Evolutionary conservation across 2,888 invertebrate genomes (phyloP).

Genomic region (Neocrepidodera transversa): DNA sequence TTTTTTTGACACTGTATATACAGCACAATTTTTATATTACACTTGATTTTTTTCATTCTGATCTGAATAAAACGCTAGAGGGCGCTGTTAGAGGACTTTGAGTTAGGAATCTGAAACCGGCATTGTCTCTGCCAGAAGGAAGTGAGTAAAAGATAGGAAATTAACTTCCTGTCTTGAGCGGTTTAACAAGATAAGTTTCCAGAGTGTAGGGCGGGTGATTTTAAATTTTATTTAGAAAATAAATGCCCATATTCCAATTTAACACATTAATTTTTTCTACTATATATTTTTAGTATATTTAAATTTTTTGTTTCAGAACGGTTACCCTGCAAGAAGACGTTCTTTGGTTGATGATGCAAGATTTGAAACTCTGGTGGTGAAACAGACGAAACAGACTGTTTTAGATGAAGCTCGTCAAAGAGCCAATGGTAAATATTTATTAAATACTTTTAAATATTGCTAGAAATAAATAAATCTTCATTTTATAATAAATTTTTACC

Average conservation of each 20-base stretch:
- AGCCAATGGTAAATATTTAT: conserved; percentile 79
- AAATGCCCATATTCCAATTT: too few relatives aligned
- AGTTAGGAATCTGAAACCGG: too few relatives aligned
- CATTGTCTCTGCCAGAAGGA: conserved; percentile 54
- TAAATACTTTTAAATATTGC: conserved; percentile 5
- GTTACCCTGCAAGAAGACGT: conserved; percentile 92
- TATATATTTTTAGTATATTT: background rate
- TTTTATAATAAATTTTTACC: too few relatives aligned
- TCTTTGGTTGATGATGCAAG: conserved; percentile 97
- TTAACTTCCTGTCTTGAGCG: conserved; percentile 42
- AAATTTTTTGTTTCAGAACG: conserved; percentile 76
- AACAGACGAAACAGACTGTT: conserved; percentile 92
- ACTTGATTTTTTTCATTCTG: too few relatives aligned
- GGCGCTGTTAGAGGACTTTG: too few relatives aligned
- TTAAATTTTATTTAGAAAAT: too few relatives aligned
- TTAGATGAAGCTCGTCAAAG: conserved; percentile 89
- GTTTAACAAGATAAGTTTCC: conserved; percentile 38
- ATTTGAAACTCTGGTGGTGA: conserved; percentile 95
- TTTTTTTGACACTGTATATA: too few relatives aligned
- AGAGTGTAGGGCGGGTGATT: background rate
- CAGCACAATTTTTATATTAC: too few relatives aligned
- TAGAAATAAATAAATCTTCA: too few relatives aligned
- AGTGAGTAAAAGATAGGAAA: conserved; percentile 48
- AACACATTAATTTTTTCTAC: conserved; percentile 1
- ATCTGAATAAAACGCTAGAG: too few relatives aligned